phyloP scores from a whole-genome alignment of 35 echinoderm and acorn worm genomes.

The Apostichopus parvimensis region DNA sequence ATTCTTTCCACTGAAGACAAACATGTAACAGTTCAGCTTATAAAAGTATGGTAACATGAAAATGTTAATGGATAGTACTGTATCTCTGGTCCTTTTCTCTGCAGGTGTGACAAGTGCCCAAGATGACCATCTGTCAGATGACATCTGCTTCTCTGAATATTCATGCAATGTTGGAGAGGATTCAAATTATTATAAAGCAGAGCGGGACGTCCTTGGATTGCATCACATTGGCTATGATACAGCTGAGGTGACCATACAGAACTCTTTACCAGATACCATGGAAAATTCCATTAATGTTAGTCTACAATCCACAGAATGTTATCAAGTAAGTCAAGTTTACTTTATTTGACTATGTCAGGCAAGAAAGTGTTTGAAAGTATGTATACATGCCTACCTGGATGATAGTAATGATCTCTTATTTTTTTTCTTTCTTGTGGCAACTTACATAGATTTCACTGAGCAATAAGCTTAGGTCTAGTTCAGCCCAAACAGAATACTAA shows the following conservation, averaged over 20 bases:
- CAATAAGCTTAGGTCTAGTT: too few species aligned
- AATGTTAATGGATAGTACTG: too few species aligned
- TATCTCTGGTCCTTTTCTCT: neutral
- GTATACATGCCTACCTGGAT: neutral
- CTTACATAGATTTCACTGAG: neutral
- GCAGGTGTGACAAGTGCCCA: neutral
- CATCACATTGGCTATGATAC: conserved; percentile 29
- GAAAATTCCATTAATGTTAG: neutral
- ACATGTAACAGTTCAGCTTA: too few species aligned
- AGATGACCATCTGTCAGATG: neutral
- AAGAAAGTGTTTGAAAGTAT: neutral
- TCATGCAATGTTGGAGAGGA: neutral
- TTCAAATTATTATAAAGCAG: neutral
- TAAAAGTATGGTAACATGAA: too few species aligned
- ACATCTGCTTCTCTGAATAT: neutral
- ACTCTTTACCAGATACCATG: neutral
- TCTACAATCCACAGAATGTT: conserved; percentile 26
- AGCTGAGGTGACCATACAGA: conserved; percentile 8
- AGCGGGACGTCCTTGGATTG: conserved; percentile 20
- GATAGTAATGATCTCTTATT: neutral
- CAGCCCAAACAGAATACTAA: too few species aligned
- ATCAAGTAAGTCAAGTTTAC: neutral
- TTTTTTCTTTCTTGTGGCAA: neutral
- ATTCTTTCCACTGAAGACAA: too few species aligned
- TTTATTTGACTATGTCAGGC: neutral